Base-by-base conservation (phyloP, 2,888 invertebrate species). In the Euclidia mi region DNA sequence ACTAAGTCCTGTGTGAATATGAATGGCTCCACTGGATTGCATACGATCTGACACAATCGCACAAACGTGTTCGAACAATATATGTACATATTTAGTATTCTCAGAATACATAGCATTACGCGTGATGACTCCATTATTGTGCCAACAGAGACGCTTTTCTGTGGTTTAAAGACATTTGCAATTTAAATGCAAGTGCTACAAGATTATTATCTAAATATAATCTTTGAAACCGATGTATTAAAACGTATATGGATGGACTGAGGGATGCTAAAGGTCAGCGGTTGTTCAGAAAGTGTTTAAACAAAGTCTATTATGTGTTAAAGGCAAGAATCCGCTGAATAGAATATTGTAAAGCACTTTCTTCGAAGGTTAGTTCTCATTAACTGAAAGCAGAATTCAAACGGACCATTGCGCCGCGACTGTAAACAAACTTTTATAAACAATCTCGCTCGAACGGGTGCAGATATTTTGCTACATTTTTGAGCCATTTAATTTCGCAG, bases 401-500 rank as follows among this genome's bases (percentile, higher is more conserved):
- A n/a, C n/a, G n/a, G n/a, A n/a, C n/a, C n/a, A n/a, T n/a, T n/a
- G n/a, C n/a, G n/a, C n/a, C n/a, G n/a, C n/a, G n/a, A 7, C 6
- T 7, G 20, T 25, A 7, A 25, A 7, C 20, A 44, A 14, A 10
- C 10, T 44, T 12, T 2, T n/a, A 4, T 12, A 32, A 11, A 37
- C 35, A 38, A 44, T 38, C 12, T 20, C 29, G 12, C 42, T 42
- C 7, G 1, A 32, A 32, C 10, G 9, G 2, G 14, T 1, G 3
- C 17, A 17, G 14, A 20, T 17, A 31, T 25, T 41, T 25, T 28
- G 17, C 20, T 9, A 48, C 15, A 37, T 56, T 56, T 56, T 56
- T 44, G 20, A 49, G 14, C 49, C 53, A 51, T 58, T 53, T 47
- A 61, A 71, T 73, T 73, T 69, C 50, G 32, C 57, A 55, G 37